Conservation (phyloP, 2,113 vertebrate species). For the Emydura subglobosa region DNA sequence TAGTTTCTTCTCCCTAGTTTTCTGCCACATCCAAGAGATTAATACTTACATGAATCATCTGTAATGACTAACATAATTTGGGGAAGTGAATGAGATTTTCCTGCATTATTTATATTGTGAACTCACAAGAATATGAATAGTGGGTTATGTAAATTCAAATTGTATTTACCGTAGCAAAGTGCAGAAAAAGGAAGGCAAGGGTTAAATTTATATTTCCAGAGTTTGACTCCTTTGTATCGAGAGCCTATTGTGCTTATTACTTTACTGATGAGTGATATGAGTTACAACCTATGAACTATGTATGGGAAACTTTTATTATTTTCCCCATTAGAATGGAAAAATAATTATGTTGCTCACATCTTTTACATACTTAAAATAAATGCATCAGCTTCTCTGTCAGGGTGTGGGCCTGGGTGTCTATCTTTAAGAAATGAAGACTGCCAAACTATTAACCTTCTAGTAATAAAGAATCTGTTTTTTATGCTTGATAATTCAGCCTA, state of each 20-base stretch:
- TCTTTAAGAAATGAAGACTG: slow-evolving; percentile 60
- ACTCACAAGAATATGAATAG: slow-evolving; percentile 78
- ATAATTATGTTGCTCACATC: slow-evolving; percentile 75
- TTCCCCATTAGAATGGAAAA: slow-evolving; percentile 78
- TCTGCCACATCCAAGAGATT: slow-evolving; percentile 82
- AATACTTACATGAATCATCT: slow-evolving; percentile 83
- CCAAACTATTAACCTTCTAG: slow-evolving; percentile 67
- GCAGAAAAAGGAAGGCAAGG: slow-evolving; percentile 55
- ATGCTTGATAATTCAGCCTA: slow-evolving; percentile 74
- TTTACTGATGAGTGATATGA: slow-evolving; percentile 69
- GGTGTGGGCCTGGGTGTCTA: slow-evolving; percentile 65
- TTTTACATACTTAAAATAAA: slow-evolving; percentile 73
- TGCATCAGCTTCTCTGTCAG: slow-evolving; percentile 78
- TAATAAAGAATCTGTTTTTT: slow-evolving; percentile 56
- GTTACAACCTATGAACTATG: slow-evolving; percentile 70
- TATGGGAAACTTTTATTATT: slow-evolving; percentile 78
- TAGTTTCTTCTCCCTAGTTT: slow-evolving; percentile 79
- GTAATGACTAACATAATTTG: slow-evolving; percentile 84
- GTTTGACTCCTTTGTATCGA: slow-evolving; percentile 71
- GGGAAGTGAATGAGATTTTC: slow-evolving; percentile 79
- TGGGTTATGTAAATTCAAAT: slow-evolving; percentile 77
- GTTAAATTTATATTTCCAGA: slow-evolving; percentile 76
- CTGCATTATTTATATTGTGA: slow-evolving; percentile 83
- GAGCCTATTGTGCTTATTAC: slow-evolving; percentile 58
- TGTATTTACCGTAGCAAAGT: slow-evolving; percentile 73